Evolutionary conservation across 2,888 invertebrate species (phyloP).

Genomic region (Amaurobius ferox): DNA sequence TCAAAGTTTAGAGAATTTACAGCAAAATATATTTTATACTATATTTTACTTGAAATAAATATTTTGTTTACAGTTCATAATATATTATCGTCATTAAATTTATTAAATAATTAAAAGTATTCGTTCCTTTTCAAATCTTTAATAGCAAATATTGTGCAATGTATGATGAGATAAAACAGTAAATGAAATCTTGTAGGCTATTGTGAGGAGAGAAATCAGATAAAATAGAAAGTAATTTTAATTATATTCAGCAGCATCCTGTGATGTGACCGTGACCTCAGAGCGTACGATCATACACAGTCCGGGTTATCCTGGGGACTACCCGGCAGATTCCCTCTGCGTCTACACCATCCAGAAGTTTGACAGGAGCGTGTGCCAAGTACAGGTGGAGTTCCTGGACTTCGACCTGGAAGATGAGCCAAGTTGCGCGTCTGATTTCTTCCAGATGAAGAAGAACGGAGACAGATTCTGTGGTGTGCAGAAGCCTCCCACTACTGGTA

Average conservation of each 20-base stretch:
- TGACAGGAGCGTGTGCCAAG: slow-evolving; percentile 72
- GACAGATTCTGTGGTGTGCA: slow-evolving; percentile 70
- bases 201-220: too few species aligned
- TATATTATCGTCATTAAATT: too few species aligned
- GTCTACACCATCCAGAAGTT: slow-evolving; percentile 67
- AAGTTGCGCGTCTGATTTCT: slow-evolving; percentile 73
- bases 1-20: too few species aligned
- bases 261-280: slow-evolving; percentile 66
- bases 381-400: slow-evolving; percentile 74
- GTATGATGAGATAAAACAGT: too few species aligned
- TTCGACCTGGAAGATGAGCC: slow-evolving; percentile 73
- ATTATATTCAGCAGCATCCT: slow-evolving; percentile 64
- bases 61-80: too few species aligned
- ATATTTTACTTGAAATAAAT: too few species aligned
- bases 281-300: slow-evolving; percentile 66
- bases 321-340: slow-evolving; percentile 70
- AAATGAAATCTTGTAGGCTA: too few species aligned
- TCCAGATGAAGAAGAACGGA: slow-evolving; percentile 72
- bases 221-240: too few species aligned
- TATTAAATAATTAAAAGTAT: too few species aligned
- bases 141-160: too few species aligned
- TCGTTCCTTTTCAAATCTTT: too few species aligned
- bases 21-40: too few species aligned
- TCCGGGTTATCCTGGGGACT: slow-evolving; percentile 73
- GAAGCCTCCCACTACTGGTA: slow-evolving; percentile 64